These are phyloP conservation scores for Eudasyphora cyanicolor DNA, from an alignment of 2,888 invertebrate genomes.

Conservation along the genomic window DNA sequence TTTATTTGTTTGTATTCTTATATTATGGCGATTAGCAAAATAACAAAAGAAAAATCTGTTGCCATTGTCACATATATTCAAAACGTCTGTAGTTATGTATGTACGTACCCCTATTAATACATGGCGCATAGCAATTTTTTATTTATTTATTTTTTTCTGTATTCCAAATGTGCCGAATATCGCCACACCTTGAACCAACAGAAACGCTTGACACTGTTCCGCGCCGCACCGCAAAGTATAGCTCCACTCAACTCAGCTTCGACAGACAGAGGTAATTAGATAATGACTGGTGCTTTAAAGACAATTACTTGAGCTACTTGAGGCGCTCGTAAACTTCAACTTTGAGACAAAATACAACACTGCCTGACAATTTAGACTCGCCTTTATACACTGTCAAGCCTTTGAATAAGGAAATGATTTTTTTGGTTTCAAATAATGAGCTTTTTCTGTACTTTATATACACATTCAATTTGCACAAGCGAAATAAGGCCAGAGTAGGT, in stretches of 20 bases:
- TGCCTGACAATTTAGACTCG: neutral
- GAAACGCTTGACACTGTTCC: too few relatives aligned
- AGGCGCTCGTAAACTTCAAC: neutral
- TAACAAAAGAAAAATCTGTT: constrained; percentile 16
- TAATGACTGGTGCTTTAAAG: constrained; percentile 26
- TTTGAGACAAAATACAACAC: constrained; percentile 16
- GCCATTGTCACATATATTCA: constrained; percentile 18
- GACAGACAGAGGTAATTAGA: constrained; percentile 17
- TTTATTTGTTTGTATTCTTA: constrained; percentile 24
- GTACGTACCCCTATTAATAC: neutral
- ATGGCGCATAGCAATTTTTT: too few relatives aligned
- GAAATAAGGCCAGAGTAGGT: too few relatives aligned
- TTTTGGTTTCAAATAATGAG: too few relatives aligned
- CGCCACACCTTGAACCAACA: constrained; percentile 59
- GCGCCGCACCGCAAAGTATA: too few relatives aligned
- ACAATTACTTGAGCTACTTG: constrained; percentile 11
- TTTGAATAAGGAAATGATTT: constrained; percentile 3
- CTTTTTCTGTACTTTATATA: too few relatives aligned
- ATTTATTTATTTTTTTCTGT: neutral
- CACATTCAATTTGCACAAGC: too few relatives aligned
- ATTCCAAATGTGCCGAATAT: neutral
- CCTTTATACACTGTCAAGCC: neutral
- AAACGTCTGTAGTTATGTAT: too few relatives aligned
- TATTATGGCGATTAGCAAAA: constrained; percentile 48
- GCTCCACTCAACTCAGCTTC: too few relatives aligned